Base-by-base conservation (phyloP, 1,140 invertebrate species). In the Diachasmimorpha longicaudata region DNA sequence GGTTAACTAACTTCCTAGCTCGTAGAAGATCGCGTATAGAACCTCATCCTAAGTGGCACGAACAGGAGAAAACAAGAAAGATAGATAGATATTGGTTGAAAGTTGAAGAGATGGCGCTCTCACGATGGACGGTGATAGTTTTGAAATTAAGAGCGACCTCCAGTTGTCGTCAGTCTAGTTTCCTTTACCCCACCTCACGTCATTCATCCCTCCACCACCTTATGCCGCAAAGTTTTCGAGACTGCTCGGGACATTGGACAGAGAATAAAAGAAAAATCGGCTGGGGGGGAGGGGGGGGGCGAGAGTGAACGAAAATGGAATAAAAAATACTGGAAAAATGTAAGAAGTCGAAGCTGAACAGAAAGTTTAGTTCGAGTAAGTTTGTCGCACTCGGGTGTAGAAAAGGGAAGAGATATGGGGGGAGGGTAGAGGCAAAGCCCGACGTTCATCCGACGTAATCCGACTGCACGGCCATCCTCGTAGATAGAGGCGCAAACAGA, bases 1-100 rank as follows among this genome's bases (percentile, higher is more conserved):
- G 58, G 75, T 77, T 77, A 77, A 77, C 75, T 72, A 77, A 72
- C 70, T 77, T 72, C 55, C 70, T 68, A 46, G 55, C 58, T 63
- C 31, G 48, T 11, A 63, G 52, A 75, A 69, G 66, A 46, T 76
- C 37, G 69, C 23, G 42, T 21, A 76, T 66, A 66, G 21, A 66
- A 31, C 10, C 21, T 8, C 31, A 16, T 66, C 23, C 31, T 31
- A 68, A 68, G 36, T 42, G 31, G 25, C 25, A 37, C 36, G 36
- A 68, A 68, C 66, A 68, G 9, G 9, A 37, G 37, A 37, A 52
- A 68, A 68, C 36, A 68, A 37, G 58, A 25, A 63, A 68, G 36
- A 68, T n/a, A 37, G 66, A 66, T 31, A 25, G 58, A 36, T 68
- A 68, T 68, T 68, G 66, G 66, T 25, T 4, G 19, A 31, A 63